Base-by-base conservation (phyloP, 2,797 vertebrate species). In the Falco novaeseelandiae region DNA sequence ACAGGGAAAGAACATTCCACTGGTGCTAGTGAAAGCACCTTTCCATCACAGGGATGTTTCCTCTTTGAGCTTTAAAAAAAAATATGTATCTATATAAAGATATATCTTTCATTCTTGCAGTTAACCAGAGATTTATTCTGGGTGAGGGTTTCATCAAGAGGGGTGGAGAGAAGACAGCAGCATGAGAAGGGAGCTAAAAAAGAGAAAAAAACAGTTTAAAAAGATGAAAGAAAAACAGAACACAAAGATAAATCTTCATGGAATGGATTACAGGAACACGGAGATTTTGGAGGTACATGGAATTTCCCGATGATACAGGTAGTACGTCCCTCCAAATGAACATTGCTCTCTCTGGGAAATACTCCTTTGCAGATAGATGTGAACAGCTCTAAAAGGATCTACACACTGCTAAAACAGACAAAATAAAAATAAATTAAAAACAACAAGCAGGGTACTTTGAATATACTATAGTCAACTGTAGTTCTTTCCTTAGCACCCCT, bases 151-250 rank as follows among this genome's bases (percentile, higher is more conserved):
- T 54, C 11, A 4, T 18, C 32, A 46, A 22, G 66, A 32, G 11
- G 30, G 11, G 5, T 29, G 52, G 73, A 66, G 57, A 86, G 14
- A 55, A 66, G 34, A 40, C 1, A 2, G 38, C 8, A 52, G 42
- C 17, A 72, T 5, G 18, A 80, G 38, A 79, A 90, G 10, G 20
- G 14, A 97, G 70, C 58, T 72, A 95, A 76, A 92, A 95, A 87
- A 70, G 48, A 94, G 12, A n/a, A 73, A 66, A 96, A 95, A 93
- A 8, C 85, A 94, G 95, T 96, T 96, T 92, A 84, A 97, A 83
- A 73, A 34, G 2, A 25, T 19, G n/a, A 48, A 74, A 78, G 20
- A 40, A 16, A 74, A 72, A 2, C 25, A 83, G 48, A 91, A 69
- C 0, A 2, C 16, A 40, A 87, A 79, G 19, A 5, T 29, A 48